These are phyloP conservation scores for Micromesistius poutassou DNA, from an alignment of 2,797 vertebrate species.

Conservation along the genomic window DNA sequence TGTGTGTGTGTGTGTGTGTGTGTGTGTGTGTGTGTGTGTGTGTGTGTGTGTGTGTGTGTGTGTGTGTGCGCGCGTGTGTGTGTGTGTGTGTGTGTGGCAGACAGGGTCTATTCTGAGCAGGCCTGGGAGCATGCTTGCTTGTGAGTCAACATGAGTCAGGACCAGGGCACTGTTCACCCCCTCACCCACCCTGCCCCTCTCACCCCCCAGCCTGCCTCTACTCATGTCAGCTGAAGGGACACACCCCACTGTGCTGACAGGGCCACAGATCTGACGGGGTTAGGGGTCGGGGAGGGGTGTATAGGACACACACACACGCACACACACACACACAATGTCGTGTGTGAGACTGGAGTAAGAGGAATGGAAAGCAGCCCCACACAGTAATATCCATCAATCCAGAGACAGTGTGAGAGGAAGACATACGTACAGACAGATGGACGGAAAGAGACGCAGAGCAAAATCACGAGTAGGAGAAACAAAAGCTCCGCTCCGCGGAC, in stretches of 20 bases:
- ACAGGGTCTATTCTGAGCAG: conserved; percentile 64
- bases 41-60: conserved; percentile 3
- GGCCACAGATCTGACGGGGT: too few relatives aligned
- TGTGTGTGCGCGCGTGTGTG: conserved; percentile 27
- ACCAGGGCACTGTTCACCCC: conserved; percentile 38
- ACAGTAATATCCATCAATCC: too few relatives aligned
- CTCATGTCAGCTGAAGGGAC: not conserved
- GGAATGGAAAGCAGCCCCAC: too few relatives aligned
- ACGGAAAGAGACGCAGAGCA: not conserved
- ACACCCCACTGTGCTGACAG: too few relatives aligned
- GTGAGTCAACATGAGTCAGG: conserved; percentile 66
- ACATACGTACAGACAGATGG: not conserved
- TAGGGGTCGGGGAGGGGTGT: too few relatives aligned
- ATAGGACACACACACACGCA: too few relatives aligned
- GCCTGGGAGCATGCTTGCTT: conserved; percentile 52
- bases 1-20: conserved; percentile 9
- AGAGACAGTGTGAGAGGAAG: not conserved
- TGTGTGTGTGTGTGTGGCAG: conserved; percentile 58
- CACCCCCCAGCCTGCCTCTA: not conserved
- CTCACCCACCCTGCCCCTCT: not conserved
- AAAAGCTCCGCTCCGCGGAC: too few relatives aligned
- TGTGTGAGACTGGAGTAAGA: too few relatives aligned
- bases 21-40: conserved; percentile 18
- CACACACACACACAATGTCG: too few relatives aligned
- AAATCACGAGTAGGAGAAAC: too few relatives aligned